Base-by-base conservation (phyloP, 2,113 vertebrate genomes). In the Ochotona princeps region DNA sequence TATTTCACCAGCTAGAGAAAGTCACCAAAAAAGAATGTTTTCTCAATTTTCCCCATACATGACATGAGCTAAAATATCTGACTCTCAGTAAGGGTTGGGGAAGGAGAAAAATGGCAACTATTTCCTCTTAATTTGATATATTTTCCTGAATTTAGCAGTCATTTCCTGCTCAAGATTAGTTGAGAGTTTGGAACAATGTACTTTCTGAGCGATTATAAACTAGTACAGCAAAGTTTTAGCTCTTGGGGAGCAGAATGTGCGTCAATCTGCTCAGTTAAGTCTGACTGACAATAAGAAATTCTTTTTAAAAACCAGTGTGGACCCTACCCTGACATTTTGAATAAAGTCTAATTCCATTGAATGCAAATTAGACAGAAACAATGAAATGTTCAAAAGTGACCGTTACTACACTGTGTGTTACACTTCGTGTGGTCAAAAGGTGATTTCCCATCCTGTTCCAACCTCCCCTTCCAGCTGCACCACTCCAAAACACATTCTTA, bases 361-460 rank as follows among this genome's bases (percentile, higher is more conserved):
- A 51, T 26, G 74, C 47, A 86, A 92, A 93, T 70, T 81, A 79
- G 92, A 74, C 9, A 83, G 18, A 86, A 51, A 85, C 47, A 76
- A 82, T 47, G 35, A 73, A 66, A 38, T 49, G 30, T 20, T 17
- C 7, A 21, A 32, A 49, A 87, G 26, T 30, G n/a, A 90, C 7
- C 65, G 15, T 54, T 3, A 26, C 65, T 60, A 75, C 1, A 38
- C 18, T 51, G 61, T 8, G 7, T 44, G 12, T 28, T 35, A 49
- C 5, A 47, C 2, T 20, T 38, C 44, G 8, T 44, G 47, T 35
- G 69, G 21, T 35, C 73, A 14, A 54, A 88, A 76, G 21, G 38
- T 21, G n/a, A 65, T n/a, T 49, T 81, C 28, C 23, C 17, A 5
- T 1, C 32, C 38, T 7, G 9, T 51, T 30, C 60, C 20, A 25